A percentile compares a stretch with the other conserved stretches of the same genome.
Conservation (phyloP, 2,888 invertebrate genomes). For the Caenorhabditis zanzibari region DNA sequence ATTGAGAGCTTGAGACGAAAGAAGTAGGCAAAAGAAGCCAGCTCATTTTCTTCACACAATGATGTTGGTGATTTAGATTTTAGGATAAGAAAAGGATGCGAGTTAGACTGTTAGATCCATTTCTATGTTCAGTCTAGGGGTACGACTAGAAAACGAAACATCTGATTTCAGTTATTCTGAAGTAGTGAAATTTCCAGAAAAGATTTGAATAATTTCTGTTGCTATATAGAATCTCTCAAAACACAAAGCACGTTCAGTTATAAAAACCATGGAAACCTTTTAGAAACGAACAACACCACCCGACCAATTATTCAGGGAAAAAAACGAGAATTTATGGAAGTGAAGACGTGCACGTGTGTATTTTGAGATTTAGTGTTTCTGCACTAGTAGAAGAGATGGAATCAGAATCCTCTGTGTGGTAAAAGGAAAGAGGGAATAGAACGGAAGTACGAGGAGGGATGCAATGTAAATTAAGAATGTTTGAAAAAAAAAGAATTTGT, state of each 20-base stretch:
- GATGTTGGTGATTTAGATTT: slow-evolving; percentile 40
- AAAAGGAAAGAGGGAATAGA: slow-evolving; percentile 11
- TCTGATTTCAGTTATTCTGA: no score
- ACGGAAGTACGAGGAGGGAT: slow-evolving; percentile 31
- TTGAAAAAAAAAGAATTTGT: neutral
- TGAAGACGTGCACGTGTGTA: slow-evolving; percentile 42
- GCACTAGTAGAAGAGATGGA: slow-evolving; percentile 3
- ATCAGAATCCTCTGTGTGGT: slow-evolving; percentile 25
- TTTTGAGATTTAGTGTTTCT: slow-evolving; percentile 49
- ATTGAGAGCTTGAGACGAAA: slow-evolving; percentile 29
- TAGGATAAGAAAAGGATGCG: neutral
- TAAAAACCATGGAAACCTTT: neutral
- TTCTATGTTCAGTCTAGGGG: neutral
- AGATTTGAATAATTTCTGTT: no score
- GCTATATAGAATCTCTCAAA: neutral
- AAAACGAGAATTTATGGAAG: slow-evolving; percentile 43
- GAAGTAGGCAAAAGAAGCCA: slow-evolving; percentile 20
- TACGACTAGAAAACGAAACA: no score
- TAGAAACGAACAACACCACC: neutral
- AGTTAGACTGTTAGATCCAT: neutral
- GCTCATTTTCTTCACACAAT: slow-evolving; percentile 36
- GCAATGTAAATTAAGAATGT: slow-evolving; percentile 21
- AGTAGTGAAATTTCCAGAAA: no score
- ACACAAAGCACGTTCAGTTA: neutral
- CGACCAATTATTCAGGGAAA: neutral